Percentiles rank a stretch among this genome's conserved stretches.
phyloP scores from a whole-genome alignment of 2,797 vertebrate genomes.

The Vultur gryphus region DNA sequence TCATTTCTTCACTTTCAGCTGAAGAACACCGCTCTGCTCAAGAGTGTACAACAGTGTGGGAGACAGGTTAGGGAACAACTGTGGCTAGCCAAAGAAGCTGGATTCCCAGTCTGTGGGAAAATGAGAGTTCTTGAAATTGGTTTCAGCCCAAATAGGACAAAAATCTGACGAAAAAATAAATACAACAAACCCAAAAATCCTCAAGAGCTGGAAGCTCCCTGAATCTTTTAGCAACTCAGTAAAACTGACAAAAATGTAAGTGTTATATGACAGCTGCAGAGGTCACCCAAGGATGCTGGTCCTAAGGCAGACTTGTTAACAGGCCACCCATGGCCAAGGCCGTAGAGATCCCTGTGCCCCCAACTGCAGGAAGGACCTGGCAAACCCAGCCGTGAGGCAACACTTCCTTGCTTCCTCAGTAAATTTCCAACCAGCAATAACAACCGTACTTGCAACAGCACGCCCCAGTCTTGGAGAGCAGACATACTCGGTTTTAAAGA shows the following conservation, averaged over 20 bases:
- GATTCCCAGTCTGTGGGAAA: background rate
- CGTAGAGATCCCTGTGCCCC: rapidly evolving
- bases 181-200: background rate
- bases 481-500: background rate
- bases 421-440: conserved; percentile 9
- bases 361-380: background rate
- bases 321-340: background rate
- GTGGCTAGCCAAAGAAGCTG: background rate
- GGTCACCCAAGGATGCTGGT: background rate
- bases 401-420: background rate
- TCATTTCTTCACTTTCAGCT: background rate
- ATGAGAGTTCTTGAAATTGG: background rate
- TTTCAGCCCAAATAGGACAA: background rate
- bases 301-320: background rate
- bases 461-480: background rate
- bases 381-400: conserved; percentile 3
- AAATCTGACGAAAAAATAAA: background rate
- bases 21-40: background rate
- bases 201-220: background rate
- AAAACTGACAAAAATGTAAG: background rate
- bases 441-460: background rate
- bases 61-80: background rate
- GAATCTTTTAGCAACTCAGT: background rate
- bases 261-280: background rate
- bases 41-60: background rate